phyloP scores from a whole-genome alignment of 2,797 vertebrate genomes.

The Cyprinodon diabolis region DNA sequence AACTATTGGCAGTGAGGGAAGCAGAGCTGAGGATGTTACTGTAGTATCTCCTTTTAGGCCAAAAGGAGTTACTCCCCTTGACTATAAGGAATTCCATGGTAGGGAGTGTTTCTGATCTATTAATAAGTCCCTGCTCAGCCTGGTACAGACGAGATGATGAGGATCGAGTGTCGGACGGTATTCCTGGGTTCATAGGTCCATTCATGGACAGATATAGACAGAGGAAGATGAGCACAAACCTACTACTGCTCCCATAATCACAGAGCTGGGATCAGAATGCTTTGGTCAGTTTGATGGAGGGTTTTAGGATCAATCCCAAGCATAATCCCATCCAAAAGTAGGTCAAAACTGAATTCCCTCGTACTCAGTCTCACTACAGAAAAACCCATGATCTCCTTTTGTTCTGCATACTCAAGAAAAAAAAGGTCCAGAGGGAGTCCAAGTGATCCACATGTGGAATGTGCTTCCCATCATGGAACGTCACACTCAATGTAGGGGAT shows the following conservation, averaged over 20 bases:
- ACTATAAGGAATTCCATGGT: constrained; percentile 29
- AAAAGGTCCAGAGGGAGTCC: constrained; percentile 5
- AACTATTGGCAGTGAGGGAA: constrained; percentile 42
- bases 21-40: constrained; percentile 14
- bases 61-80: constrained; percentile 32
- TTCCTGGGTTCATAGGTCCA: constrained; percentile 20
- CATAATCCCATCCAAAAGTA: constrained; percentile 51
- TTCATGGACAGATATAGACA: constrained; percentile 31
- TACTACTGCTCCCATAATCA: constrained; percentile 29
- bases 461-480: constrained; percentile 75
- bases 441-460: background rate
- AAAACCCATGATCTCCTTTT: constrained; percentile 8
- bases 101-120: constrained; percentile 49
- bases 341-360: constrained; percentile 39
- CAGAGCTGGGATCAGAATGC: constrained; percentile 27
- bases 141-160: constrained; percentile 31
- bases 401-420: background rate
- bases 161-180: constrained; percentile 35
- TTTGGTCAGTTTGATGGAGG: constrained; percentile 28
- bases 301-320: constrained; percentile 42
- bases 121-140: constrained; percentile 54
- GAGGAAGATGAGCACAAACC: constrained; percentile 33
- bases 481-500: constrained; percentile 97
- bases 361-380: constrained; percentile 33
- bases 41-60: constrained; percentile 45